Evolutionary conservation across 1,140 invertebrate genomes (phyloP), one percentile per base, ranked within the genome.

Genomic region (Achroia grisella): DNA sequence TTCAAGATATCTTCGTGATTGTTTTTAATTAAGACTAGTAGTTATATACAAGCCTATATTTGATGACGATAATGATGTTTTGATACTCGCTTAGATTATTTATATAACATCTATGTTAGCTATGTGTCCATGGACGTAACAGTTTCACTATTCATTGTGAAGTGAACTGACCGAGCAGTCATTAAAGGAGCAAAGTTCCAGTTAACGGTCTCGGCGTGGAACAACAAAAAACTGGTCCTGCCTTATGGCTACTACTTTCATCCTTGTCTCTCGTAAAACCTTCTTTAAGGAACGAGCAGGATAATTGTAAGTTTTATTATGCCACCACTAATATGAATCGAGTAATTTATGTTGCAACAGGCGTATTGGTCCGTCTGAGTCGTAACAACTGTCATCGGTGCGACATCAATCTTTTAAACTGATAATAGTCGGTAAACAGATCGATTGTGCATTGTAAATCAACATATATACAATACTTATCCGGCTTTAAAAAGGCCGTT

Each of bases 261-360:
- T 79, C 75, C 65, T 73, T 71, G 67, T 79, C 75, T 56, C 40
- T 34, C 71, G 33, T 37, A 35, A 55, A 44, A 59, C 47, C 14
- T 41, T 35, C 29, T 23, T 33, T 41, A 52, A 61, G 53, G 64
- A 62, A 47, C 36, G 68, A 81, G 62, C 39, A 66, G 62, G 72
- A 75, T 60, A 55, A 57, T 52, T 13, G 58, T 66, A 52, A 49
- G 65, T 72, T 74, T 74, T 67, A 71, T 73, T 71, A 69, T 72
- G 61, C 56, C 49, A 56, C 71, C 67, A 60, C 63, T 72, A 78
- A 73, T 78, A 65, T 68, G 69, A 73, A 70, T 68, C 62, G 62
- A 52, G 65, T 71, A 84, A 84, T 84, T 84, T 84, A 84, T 84
- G 55, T 74, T 66, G 62, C 67, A 71, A 81, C 80, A 84, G 80